Base-by-base conservation (phyloP, 2,113 vertebrate species). In the Tylochromis polylepis region DNA sequence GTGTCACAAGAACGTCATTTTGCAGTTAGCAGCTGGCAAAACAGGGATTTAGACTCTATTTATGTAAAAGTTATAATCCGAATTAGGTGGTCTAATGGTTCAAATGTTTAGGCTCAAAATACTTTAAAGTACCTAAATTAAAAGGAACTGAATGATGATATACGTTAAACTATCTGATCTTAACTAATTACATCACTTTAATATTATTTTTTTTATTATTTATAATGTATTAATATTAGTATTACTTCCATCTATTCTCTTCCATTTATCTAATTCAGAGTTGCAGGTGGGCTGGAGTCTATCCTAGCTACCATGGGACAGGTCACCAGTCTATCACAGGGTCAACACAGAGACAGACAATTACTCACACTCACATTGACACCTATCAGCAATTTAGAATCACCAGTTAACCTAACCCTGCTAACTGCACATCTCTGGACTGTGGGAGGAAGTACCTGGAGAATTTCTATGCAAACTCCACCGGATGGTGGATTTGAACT, bases 151-250 rank as follows among this genome's bases (percentile, higher is more conserved):
- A 16, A 72, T 46, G 5, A 46, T 11, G 38, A 46, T 14, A 38
- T 65, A 22, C 8, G 6, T 46, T 24, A 18, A 27, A 72, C 5
- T 11, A 46, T 46, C 41, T 27, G 41, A 72, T 72, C 8, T 22
- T 38, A 65, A 3, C 60, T 65, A 72, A 72, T 72, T 72, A 46
- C 65, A 70, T 72, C 16, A 72, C 38, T 46, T 72, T 24, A 43
- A 67, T 67, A 8, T 2, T 8, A n/a, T n/a, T 38, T 14, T 1
- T 0, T 6, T 5, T n/a, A n/a, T n/a, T n/a, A n/a, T 29, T 29
- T 29, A 29, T 29, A 29, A 29, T 29, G 5, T 29, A 29, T 29
- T 29, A 29, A 29, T 29, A 29, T 29, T 29, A 29, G 29, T 29
- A 29, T 29, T 29, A 29, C 29, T 29, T 29, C 4, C 29, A 29